Percentiles rank a stretch among this genome's conserved stretches.
These are phyloP conservation scores for Aphyosemion australe DNA, from an alignment of 2,113 vertebrate species.

Conservation along the genomic window DNA sequence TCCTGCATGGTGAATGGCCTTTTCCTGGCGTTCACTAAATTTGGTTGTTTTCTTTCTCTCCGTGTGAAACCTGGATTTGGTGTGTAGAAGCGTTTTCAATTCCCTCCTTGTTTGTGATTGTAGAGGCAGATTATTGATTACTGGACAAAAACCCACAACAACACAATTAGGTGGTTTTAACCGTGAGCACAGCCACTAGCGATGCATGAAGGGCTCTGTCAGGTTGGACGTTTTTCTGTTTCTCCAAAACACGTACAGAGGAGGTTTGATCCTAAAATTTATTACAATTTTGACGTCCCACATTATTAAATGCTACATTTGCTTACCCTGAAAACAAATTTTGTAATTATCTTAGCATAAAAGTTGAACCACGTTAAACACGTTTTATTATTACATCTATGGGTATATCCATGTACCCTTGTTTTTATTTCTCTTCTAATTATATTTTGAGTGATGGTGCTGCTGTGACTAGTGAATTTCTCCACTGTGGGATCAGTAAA, in stretches of 20 bases:
- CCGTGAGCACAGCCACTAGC: not conserved
- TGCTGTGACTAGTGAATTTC: too few relatives aligned
- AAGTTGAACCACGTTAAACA: too few relatives aligned
- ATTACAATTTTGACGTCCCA: too few relatives aligned
- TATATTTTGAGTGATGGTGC: too few relatives aligned
- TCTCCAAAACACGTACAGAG: not conserved
- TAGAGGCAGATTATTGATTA: not conserved
- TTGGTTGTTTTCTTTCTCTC: not conserved
- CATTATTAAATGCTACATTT: too few relatives aligned
- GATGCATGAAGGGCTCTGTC: not conserved
- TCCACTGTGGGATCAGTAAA: too few relatives aligned
- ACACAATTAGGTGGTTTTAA: not conserved
- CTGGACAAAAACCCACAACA: not conserved
- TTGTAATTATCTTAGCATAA: too few relatives aligned
- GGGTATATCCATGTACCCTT: too few relatives aligned
- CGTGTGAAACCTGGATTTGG: not conserved
- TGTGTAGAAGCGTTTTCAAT: not conserved
- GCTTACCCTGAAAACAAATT: too few relatives aligned
- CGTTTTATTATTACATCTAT: too few relatives aligned
- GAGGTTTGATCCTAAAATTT: not conserved
- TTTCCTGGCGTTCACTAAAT: not conserved
- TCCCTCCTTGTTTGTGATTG: not conserved
- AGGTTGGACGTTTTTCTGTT: not conserved
- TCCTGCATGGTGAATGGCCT: not conserved
- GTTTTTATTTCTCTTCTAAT: too few relatives aligned